Evolutionary conservation across 2,888 invertebrate genomes (phyloP).

Genomic region (Phaedon cochleariae): DNA sequence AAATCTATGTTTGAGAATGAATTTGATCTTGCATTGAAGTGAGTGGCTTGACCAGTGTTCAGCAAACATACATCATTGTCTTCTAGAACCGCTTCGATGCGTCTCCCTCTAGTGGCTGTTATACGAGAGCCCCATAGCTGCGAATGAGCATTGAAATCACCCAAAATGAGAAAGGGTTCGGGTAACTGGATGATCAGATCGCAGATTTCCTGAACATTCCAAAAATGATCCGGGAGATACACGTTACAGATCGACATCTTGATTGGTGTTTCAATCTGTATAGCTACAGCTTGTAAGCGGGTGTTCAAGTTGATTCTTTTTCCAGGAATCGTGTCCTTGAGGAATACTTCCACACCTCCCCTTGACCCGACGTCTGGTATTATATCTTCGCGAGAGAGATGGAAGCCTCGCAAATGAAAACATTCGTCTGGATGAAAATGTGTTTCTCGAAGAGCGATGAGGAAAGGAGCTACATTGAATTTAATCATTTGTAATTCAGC

Average conservation of each 20-base stretch:
- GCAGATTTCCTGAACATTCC: not conserved
- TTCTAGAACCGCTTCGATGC: not conserved
- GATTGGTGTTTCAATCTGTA: constrained; percentile 19
- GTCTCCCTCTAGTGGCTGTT: not conserved
- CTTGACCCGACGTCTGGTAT: constrained; percentile 17
- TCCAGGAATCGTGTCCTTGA: constrained; percentile 19
- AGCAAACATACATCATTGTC: not conserved
- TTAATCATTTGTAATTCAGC: constrained; percentile 27
- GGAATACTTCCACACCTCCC: constrained; percentile 22
- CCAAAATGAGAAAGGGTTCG: constrained; percentile 23
- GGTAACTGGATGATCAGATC: constrained; percentile 23
- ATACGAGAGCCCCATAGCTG: constrained; percentile 18
- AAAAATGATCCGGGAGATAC: constrained; percentile 12
- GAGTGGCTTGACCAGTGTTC: constrained; percentile 11
- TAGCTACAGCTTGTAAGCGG: constrained; percentile 27
- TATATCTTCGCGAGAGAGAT: constrained; percentile 22
- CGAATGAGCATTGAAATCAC: constrained; percentile 24
- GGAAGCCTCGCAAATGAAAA: constrained; percentile 21
- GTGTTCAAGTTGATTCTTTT: constrained; percentile 21
- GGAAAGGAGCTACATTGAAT: constrained; percentile 12
- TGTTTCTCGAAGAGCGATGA: constrained; percentile 33
- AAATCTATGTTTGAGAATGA: constrained; percentile 25
- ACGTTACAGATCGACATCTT: constrained; percentile 29
- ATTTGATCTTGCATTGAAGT: constrained; percentile 17
- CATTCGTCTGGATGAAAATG: constrained; percentile 29